These are phyloP conservation scores for Edolisoma coerulescens DNA, from an alignment of 2,113 vertebrate species.

Conservation along the genomic window DNA sequence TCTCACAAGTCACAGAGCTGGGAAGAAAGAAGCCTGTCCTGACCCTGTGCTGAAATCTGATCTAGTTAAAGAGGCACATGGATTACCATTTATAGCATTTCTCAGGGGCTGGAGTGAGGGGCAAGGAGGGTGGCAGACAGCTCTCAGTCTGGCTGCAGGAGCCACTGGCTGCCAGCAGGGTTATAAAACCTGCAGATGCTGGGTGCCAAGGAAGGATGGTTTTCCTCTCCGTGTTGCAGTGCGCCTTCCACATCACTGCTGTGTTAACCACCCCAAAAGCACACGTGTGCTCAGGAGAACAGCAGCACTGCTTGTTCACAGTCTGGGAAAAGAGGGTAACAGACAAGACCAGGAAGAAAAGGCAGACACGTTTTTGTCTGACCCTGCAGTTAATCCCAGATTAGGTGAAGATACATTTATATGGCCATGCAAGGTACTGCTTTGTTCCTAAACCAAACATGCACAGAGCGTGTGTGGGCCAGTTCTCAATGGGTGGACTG, in stretches of 20 bases:
- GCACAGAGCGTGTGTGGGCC: accelerated
- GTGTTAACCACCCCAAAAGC: neutral
- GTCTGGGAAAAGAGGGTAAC: neutral
- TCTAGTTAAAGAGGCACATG: constrained; percentile 10
- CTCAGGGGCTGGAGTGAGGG: neutral
- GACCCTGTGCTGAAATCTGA: constrained; percentile 39
- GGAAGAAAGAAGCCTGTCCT: constrained; percentile 26
- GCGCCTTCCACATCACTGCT: neutral
- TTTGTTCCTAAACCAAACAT: neutral
- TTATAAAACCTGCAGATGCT: neutral
- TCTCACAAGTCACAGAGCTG: constrained; percentile 5
- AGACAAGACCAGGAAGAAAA: neutral
- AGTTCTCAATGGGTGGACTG: neutral
- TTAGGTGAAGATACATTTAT: neutral
- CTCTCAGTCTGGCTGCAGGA: neutral
- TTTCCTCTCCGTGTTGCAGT: neutral
- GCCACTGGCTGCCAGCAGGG: neutral
- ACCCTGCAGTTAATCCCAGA: neutral
- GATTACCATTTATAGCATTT: constrained; percentile 41
- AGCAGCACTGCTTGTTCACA: neutral
- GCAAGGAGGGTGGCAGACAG: neutral
- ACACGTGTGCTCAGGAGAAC: neutral
- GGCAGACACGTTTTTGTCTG: neutral
- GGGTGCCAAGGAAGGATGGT: neutral
- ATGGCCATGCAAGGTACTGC: neutral